Conservation (phyloP, 2,797 vertebrate species). For the Chloroceryle amazona region DNA sequence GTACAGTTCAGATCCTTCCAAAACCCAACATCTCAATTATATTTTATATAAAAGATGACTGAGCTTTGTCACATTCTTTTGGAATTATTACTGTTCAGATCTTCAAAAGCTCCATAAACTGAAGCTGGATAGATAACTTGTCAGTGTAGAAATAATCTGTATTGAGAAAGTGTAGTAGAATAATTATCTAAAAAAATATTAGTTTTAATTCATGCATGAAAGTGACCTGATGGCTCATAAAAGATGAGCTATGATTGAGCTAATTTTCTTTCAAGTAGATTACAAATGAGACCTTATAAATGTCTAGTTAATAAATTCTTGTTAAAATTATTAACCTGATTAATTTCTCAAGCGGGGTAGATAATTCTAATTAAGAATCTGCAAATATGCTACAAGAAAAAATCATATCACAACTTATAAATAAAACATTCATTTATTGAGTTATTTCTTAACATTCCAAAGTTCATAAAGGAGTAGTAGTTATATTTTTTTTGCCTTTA, state of each 20-base stretch:
- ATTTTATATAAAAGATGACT: not conserved
- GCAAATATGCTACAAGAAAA: not conserved
- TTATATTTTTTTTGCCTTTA: not conserved
- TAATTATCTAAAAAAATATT: not conserved
- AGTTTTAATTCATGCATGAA: conserved; percentile 25
- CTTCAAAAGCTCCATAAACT: not conserved
- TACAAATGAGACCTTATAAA: conserved; percentile 11
- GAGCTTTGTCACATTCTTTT: not conserved
- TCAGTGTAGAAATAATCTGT: not conserved
- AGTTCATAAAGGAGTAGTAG: not conserved
- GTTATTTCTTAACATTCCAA: not conserved
- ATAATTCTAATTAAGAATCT: not conserved
- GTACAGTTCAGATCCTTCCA: not conserved
- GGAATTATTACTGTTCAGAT: not conserved
- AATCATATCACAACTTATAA: not conserved
- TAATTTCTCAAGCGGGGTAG: conserved; percentile 13
- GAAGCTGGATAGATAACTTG: not conserved
- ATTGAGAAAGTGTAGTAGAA: not conserved
- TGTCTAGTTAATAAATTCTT: conserved; percentile 17
- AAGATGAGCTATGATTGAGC: not conserved
- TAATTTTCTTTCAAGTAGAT: conserved; percentile 43
- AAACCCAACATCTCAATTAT: not conserved
- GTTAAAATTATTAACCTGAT: conserved; percentile 45
- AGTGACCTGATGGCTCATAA: conserved; percentile 4
- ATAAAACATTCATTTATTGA: not conserved